Base-by-base conservation (phyloP, 2,797 vertebrate genomes). In the Sparidentex hasta region DNA sequence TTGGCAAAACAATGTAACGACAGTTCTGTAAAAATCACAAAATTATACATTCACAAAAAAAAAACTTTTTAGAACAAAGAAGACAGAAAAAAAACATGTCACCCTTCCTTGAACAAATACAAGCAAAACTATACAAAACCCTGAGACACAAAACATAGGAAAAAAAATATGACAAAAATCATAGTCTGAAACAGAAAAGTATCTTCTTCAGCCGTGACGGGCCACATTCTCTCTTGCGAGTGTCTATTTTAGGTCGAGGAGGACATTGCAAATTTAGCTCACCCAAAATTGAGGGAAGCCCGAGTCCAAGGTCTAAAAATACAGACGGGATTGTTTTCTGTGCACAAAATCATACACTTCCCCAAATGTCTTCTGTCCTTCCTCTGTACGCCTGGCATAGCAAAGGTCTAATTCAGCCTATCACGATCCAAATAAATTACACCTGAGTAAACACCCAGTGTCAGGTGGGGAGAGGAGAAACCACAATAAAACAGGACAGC, bases 271-370 rank as follows among this genome's bases (percentile, higher is more conserved):
- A 84, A 94, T 93, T 93, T 93, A 94, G 93, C 82, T 92, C 79
- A 74, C 90, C 33, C 90, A 92, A 94, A 94, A 91, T 91, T 94
- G 88, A 94, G 92, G 93, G 91, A 94, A 90, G 84, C 87, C 85
- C 63, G 66, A 92, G 74, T 90, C 84, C 90, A 87, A 89, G 56
- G 14, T 82, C 90, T 92, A 92, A 90, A 93, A 93, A 93, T 91
- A 93, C 77, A 79, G 76, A 85, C 69, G 55, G 82, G 80, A 88
- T 83, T 61, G 76, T 86, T 92, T 38, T 90, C 83, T 80, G 87
- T 85, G 85, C 84, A 90, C 87, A 66, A 90, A 94, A 91, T 91
- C 89, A 89, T 84, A 91, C 87, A 87, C 88, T 91, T 88, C 76
- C 76, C 68, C 65, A 75, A 84, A 81, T 14, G 50, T 62, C 70